Evolutionary conservation across 1,140 invertebrate genomes (phyloP).

Genomic region (Drosophila persimilis): DNA sequence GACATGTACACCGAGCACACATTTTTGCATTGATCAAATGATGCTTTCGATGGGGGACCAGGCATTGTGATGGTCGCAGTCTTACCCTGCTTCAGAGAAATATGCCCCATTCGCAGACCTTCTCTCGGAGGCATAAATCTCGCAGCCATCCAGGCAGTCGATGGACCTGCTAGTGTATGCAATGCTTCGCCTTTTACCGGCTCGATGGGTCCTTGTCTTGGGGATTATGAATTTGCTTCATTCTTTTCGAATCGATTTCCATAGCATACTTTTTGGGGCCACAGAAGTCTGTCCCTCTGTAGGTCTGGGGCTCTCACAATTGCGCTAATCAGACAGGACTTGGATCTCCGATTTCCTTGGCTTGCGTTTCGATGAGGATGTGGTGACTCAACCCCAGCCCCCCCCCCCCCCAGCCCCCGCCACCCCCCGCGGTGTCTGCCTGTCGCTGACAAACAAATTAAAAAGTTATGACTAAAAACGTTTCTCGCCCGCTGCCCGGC

Average conservation of each 20-base stretch:
- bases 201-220: neutral
- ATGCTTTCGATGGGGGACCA: slow-evolving; percentile 5
- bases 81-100: slow-evolving; percentile 11
- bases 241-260: slow-evolving; percentile 55
- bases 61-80: slow-evolving; percentile 61
- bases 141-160: too few relatives aligned
- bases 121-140: too few relatives aligned
- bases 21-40: slow-evolving; percentile 78
- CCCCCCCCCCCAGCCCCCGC: too few relatives aligned
- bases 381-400: neutral
- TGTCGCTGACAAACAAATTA: slow-evolving; percentile 78
- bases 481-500: slow-evolving; percentile 40
- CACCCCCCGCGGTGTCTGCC: slow-evolving; percentile 3
- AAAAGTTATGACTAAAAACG: slow-evolving; percentile 78
- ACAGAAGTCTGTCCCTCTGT: slow-evolving; percentile 24
- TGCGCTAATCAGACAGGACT: slow-evolving; percentile 60
- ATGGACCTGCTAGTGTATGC: too few relatives aligned
- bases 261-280: slow-evolving; percentile 54
- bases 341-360: neutral
- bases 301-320: slow-evolving; percentile 47
- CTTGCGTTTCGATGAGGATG: neutral
- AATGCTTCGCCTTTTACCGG: too few relatives aligned
- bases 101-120: too few relatives aligned
- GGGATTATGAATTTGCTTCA: too few relatives aligned
- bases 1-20: slow-evolving; percentile 65